Conservation (phyloP, 1,140 invertebrate genomes). For the Drosophila murphyi region DNA sequence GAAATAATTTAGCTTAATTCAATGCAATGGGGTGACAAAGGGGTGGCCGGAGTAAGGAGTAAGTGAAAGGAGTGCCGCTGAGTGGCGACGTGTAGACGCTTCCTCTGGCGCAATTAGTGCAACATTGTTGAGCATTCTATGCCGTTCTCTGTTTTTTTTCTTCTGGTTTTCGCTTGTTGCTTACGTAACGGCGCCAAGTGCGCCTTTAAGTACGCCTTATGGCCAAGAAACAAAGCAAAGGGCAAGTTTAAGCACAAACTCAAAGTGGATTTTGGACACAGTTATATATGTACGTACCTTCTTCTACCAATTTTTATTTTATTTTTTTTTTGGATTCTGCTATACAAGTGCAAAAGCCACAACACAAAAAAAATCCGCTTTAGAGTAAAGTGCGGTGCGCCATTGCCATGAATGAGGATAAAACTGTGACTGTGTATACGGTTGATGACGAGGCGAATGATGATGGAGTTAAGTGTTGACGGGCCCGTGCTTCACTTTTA, state of each 20-base stretch:
- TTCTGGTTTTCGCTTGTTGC: constrained; percentile 45
- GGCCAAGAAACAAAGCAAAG: constrained; percentile 62
- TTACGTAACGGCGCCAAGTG: constrained; percentile 34
- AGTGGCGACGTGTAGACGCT: constrained; percentile 49
- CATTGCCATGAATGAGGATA: constrained; percentile 9
- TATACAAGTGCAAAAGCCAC: constrained; percentile 39
- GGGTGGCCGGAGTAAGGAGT: not conserved
- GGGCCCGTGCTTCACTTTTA: constrained; percentile 59
- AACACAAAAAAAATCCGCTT: constrained; percentile 15
- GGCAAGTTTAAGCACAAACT: constrained; percentile 67
- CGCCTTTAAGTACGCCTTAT: constrained; percentile 43
- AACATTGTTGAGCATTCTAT: constrained; percentile 66
- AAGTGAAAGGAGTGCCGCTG: constrained; percentile 33
- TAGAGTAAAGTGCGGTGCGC: constrained; percentile 36
- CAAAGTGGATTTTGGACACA: constrained; percentile 53
- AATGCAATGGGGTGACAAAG: constrained; percentile 38
- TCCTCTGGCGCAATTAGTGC: constrained; percentile 77
- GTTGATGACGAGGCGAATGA: constrained; percentile 1
- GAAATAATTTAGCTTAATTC: constrained; percentile 78
- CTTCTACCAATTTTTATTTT: constrained; percentile 8
- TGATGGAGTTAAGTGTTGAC: constrained; percentile 44
- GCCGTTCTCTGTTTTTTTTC: constrained; percentile 18
- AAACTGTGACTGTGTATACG: constrained; percentile 1
- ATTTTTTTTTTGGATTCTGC: constrained; percentile 10
- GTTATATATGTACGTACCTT: not conserved